phyloP scores from a whole-genome alignment of 2,113 vertebrate genomes.

The Diadophis punctatus region DNA sequence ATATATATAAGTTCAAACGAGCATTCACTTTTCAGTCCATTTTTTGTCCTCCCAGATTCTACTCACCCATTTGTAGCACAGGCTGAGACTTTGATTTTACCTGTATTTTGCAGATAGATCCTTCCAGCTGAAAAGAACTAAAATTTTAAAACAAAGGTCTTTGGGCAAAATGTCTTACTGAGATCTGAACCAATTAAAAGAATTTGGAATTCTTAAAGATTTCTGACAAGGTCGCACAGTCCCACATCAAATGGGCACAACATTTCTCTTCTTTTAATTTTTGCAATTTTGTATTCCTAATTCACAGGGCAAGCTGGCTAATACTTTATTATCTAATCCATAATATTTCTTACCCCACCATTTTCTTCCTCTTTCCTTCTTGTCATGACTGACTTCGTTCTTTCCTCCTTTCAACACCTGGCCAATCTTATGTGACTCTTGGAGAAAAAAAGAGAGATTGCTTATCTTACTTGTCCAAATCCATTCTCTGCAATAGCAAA shows the following conservation, averaged over 20 bases:
- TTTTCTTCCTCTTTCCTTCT: not conserved
- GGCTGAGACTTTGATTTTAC: not conserved
- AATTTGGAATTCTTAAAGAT: not conserved
- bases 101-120: not conserved
- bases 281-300: not conserved
- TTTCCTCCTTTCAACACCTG: not conserved
- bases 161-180: not conserved
- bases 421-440: not conserved
- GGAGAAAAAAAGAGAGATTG: not conserved
- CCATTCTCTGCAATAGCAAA: not conserved
- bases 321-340: not conserved
- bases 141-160: not conserved
- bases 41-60: not conserved
- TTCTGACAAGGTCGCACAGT: not conserved
- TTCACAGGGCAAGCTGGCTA: not conserved
- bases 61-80: not conserved
- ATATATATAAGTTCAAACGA: not conserved
- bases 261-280: not conserved
- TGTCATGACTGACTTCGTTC: not conserved
- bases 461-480: not conserved
- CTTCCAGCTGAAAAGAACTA: not conserved
- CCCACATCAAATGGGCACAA: not conserved
- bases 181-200: not conserved
- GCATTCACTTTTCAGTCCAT: not conserved
- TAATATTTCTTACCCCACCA: not conserved